Conservation (phyloP, 2,888 invertebrate genomes). For the Germaria angustata region DNA sequence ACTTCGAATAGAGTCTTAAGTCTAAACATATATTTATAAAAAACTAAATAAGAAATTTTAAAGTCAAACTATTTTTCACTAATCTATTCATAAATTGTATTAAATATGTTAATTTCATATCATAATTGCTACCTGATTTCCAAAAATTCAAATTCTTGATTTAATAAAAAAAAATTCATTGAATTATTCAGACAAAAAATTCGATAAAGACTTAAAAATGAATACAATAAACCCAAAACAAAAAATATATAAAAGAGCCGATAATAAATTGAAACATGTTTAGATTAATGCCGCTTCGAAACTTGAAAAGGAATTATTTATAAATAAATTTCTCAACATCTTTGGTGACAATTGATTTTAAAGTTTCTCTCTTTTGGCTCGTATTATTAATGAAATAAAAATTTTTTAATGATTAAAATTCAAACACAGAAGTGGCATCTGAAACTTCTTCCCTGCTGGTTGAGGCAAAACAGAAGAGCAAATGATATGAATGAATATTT, state of each 20-base stretch:
- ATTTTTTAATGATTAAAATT: slow-evolving; percentile 26
- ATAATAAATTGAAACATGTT: slow-evolving; percentile 69
- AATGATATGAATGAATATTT: slow-evolving; percentile 55
- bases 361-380: slow-evolving; percentile 17
- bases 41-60: background rate
- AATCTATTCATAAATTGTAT: slow-evolving; percentile 18
- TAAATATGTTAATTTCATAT: slow-evolving; percentile 26
- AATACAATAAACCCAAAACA: background rate
- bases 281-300: slow-evolving; percentile 60
- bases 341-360: slow-evolving; percentile 34
- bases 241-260: slow-evolving; percentile 51
- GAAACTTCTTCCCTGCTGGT: slow-evolving; percentile 12
- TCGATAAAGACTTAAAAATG: no score
- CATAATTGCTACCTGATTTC: slow-evolving; percentile 51
- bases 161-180: background rate
- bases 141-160: background rate
- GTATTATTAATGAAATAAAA: slow-evolving; percentile 1
- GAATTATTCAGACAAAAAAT: slow-evolving; percentile 15
- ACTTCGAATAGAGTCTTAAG: no score
- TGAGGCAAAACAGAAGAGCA: background rate
- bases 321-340: slow-evolving; percentile 55
- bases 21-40: no score
- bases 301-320: slow-evolving; percentile 59
- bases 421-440: slow-evolving; percentile 5
- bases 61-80: slow-evolving; percentile 28